phyloP scores from a whole-genome alignment of 2,888 invertebrate species.

The Cephus sareptanus region DNA sequence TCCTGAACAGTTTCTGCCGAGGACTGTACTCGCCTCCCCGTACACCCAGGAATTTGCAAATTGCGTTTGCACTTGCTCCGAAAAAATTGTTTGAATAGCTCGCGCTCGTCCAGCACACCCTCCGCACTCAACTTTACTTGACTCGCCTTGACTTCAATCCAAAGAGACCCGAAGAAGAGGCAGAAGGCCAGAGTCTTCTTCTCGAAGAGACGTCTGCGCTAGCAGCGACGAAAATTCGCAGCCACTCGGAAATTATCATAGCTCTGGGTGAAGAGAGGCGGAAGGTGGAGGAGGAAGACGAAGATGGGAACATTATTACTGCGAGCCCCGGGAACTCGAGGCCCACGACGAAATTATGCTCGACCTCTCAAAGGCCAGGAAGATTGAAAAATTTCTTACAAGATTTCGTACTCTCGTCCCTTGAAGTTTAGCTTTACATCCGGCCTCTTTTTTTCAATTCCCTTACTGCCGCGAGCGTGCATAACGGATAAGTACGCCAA shows the following conservation, averaged over 20 bases:
- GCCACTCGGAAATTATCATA: neutral
- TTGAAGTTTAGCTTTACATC: neutral
- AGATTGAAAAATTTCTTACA: neutral
- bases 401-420: neutral
- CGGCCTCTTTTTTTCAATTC: neutral
- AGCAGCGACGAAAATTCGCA: neutral
- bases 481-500: neutral
- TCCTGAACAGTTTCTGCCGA: neutral
- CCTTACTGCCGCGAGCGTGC: neutral
- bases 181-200: neutral
- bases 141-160: neutral
- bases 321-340: neutral
- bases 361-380: neutral
- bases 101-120: neutral
- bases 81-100: slow-evolving; percentile 29
- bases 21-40: slow-evolving; percentile 12
- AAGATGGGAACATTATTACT: neutral
- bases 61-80: slow-evolving; percentile 38
- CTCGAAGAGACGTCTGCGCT: neutral
- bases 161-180: neutral
- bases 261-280: neutral
- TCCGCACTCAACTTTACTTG: neutral
- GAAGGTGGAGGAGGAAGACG: neutral
- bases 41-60: slow-evolving; percentile 34
- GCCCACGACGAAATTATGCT: neutral